Percentiles rank a stretch among this genome's conserved stretches.
Conservation (phyloP, 1,140 invertebrate species). For the Rhagoletis zephyria region DNA sequence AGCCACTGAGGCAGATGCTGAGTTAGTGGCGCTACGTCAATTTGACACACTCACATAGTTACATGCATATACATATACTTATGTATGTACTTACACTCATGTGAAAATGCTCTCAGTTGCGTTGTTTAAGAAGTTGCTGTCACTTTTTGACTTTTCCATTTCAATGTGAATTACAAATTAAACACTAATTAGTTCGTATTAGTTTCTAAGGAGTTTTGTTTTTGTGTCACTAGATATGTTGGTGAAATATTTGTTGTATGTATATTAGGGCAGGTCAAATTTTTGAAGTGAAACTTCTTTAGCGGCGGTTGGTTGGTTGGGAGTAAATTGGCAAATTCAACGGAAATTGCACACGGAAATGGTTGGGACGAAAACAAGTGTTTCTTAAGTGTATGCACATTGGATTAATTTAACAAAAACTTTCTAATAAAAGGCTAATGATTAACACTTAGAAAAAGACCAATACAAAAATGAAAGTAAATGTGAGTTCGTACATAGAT, state of each 20-base stretch:
- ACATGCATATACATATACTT: neutral
- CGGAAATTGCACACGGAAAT: too few species aligned
- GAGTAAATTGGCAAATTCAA: too few species aligned
- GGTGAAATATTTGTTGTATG: neutral
- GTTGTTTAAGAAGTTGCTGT: conserved; percentile 25
- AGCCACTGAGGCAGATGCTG: neutral
- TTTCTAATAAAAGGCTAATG: too few species aligned
- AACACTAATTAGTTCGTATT: conserved; percentile 43
- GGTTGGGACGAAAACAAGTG: too few species aligned
- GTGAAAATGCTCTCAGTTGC: neutral
- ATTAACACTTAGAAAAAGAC: too few species aligned
- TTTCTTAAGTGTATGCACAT: too few species aligned
- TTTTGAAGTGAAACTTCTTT: too few species aligned
- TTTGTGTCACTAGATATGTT: neutral
- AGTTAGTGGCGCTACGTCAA: neutral
- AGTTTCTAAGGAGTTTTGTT: neutral
- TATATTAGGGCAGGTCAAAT: too few species aligned
- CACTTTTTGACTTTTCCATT: conserved; percentile 36
- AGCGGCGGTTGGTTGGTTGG: too few species aligned
- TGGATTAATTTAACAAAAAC: too few species aligned
- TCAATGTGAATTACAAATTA: conserved; percentile 47
- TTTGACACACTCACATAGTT: neutral
- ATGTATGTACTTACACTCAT: neutral
- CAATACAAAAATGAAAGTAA: too few species aligned
- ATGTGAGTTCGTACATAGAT: too few species aligned